Base-by-base conservation (phyloP, 2,113 vertebrate genomes). In the Balaeniceps rex region DNA sequence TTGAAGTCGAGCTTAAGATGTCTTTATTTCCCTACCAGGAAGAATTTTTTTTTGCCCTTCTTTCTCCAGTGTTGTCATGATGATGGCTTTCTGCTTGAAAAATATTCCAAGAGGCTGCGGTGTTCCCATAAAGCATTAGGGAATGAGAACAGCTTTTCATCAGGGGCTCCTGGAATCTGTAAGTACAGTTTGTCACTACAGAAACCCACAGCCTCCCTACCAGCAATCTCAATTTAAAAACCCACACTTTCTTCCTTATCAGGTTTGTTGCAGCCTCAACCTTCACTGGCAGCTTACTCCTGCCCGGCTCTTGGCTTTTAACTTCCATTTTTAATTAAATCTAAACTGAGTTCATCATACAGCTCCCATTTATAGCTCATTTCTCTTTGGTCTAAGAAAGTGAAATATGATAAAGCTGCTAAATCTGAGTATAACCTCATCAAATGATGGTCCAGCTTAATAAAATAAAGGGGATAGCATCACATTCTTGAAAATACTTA, bases 1-100 rank as follows among this genome's bases (percentile, higher is more conserved):
- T 99, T 99, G 99, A 99, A 99, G 99, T 99, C 96, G 86, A 98
- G 98, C 98, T 99, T 98, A 99, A 99, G 99, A 99, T 99, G 99
- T 99, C 99, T 99, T 99, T 99, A 99, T 99, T 99, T 99, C 98
- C 98, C 98, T 98, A 98, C 97, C 97, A 98, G 97, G 98, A 98
- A 98, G 94, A 97, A 51, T 2, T 87, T 93, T 96, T 97, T 98
- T 96, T 94, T 85, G 34, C 97, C 95, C 83, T 97, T 97, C 74
- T 91, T 98, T 93, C 97, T 97, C 92, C 87, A 82, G 78, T 96
- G 97, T 98, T 98, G 98, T 98, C 97, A 98, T 90, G 97, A 98
- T 98, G 98, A 98, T 92, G 96, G 91, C 92, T 98, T 98, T 98
- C 95, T 98, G 96, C 97, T 98, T 98, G 96, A 98, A 98, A 98